Evolutionary conservation across 2,888 invertebrate species (phyloP).

Genomic region (Agonopterix arenella): DNA sequence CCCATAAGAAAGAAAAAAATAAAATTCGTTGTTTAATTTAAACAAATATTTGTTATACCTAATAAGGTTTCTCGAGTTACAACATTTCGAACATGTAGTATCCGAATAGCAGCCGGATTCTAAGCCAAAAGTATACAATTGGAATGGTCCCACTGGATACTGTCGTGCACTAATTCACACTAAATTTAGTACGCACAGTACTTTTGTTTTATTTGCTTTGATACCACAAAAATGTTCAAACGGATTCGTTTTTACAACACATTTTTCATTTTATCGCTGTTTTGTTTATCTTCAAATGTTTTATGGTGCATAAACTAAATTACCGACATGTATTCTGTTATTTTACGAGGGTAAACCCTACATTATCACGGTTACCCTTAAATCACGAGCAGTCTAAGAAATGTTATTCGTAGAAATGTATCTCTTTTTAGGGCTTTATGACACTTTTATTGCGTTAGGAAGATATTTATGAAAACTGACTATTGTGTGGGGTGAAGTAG

Average conservation of each 20-base stretch:
- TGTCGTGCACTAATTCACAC: background rate
- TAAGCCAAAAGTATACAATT: background rate
- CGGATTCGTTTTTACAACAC: conserved; percentile 5
- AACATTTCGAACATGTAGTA: too few species aligned
- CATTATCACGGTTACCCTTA: conserved; percentile 21
- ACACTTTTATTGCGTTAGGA: too few species aligned
- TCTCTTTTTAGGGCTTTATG: too few species aligned
- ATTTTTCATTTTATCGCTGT: conserved; percentile 25
- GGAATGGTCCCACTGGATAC: background rate
- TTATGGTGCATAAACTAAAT: conserved; percentile 49
- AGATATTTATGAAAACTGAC: too few species aligned
- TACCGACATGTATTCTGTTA: conserved; percentile 26
- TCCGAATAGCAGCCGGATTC: background rate
- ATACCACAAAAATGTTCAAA: conserved; percentile 6
- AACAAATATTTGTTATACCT: too few species aligned
- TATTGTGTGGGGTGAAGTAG: too few species aligned
- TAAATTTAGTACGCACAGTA: background rate
- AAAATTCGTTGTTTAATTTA: too few species aligned
- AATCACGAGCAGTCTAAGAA: too few species aligned
- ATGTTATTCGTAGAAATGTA: too few species aligned
- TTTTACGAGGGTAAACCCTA: conserved; percentile 29
- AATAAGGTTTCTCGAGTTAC: too few species aligned
- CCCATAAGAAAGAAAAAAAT: too few species aligned
- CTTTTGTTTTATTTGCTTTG: conserved; percentile 4
- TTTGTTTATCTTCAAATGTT: conserved; percentile 41